Base-by-base conservation (phyloP, 2,113 vertebrate genomes). In the Ictalurus furcatus region DNA sequence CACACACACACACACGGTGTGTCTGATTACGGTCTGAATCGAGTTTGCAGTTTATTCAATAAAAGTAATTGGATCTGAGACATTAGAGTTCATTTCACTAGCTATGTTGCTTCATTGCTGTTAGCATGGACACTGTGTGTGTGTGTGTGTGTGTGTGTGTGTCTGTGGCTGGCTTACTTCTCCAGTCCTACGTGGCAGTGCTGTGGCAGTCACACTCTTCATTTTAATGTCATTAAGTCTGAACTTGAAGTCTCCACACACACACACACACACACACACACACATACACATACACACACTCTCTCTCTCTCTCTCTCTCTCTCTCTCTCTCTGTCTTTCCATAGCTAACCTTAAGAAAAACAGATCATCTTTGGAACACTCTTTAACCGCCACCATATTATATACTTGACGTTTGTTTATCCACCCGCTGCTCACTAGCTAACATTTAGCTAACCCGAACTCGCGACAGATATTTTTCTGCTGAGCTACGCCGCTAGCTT, bases 1-100 rank as follows among this genome's bases (percentile, higher is more conserved):
- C 79, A 67, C 67, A 65, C 78, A 58, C 54, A 85, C 61, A 84
- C 78, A 89, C 88, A 85, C 23, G 21, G 91, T 89, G 91, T 89
- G 90, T 84, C 90, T 91, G 89, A 93, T 95, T 95, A 91, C 67
- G 84, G 86, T 88, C 85, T 89, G 91, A 94, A 94, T 93, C 90
- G 82, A 90, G 92, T 95, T 93, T 92, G 86, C 90, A 93, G 91
- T 90, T 90, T 88, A 95, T 94, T 94, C 90, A 91, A 94, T 94
- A 91, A 92, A 92, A 89, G 81, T 91, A 93, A 94, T 87, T 91
- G 30, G 63, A 94, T 93, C 93, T 80, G 67, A 44, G 69, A 91
- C 81, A 84, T 90, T 84, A 79, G 67, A 2, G 88, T 79, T 78
- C 87, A 83, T 87, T 91, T 90, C 87, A 34, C 17, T 56, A 86